phyloP scores from a whole-genome alignment of 2,113 vertebrate genomes.

The Brachyhypopomus occidentalis region DNA sequence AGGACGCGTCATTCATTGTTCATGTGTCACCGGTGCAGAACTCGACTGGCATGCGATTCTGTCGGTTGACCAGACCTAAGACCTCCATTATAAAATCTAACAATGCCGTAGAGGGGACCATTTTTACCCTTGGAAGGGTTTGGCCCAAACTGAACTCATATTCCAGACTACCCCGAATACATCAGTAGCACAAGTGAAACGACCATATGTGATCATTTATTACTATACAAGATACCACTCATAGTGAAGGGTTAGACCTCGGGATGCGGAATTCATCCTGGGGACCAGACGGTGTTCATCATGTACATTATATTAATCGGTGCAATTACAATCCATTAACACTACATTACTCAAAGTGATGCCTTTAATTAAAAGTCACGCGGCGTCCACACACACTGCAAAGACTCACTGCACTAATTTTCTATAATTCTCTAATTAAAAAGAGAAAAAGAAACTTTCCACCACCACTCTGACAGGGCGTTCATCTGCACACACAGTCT shows the following conservation, averaged over 20 bases:
- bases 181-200: background rate
- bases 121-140: background rate
- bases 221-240: background rate
- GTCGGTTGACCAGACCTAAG: background rate
- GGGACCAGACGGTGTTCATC: constrained; percentile 17
- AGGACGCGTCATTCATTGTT: background rate
- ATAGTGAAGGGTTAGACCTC: background rate
- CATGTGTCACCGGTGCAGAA: background rate
- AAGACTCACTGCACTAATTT: background rate
- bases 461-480: constrained; percentile 69
- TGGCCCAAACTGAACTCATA: background rate
- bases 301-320: constrained; percentile 69
- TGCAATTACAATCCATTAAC: constrained; percentile 71
- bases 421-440: constrained; percentile 63
- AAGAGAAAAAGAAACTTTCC: constrained; percentile 71
- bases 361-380: constrained; percentile 67
- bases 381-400: constrained; percentile 34
- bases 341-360: constrained; percentile 69
- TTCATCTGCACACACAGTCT: constrained; percentile 66
- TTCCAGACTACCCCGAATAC: background rate
- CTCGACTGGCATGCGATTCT: background rate
- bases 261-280: background rate
- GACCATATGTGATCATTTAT: background rate
- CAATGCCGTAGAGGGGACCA: background rate
- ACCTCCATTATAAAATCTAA: background rate